Conservation (phyloP, 2,888 invertebrate genomes). For the Rutpela maculata region DNA sequence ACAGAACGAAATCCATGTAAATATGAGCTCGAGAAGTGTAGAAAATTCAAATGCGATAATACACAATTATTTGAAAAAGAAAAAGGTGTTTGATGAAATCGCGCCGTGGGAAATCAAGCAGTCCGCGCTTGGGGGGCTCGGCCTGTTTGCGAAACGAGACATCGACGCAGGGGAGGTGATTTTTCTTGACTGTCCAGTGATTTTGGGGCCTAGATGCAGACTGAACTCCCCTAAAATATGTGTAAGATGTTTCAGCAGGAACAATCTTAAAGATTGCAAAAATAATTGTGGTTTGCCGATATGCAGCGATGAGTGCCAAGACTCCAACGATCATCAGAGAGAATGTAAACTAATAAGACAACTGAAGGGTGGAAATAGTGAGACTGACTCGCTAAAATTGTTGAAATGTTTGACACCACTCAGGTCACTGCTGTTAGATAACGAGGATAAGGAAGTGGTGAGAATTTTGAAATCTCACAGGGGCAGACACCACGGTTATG, state of each 20-base stretch:
- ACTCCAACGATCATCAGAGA: conserved; percentile 76
- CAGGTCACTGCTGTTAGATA: conserved; percentile 71
- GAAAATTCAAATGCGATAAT: conserved; percentile 52
- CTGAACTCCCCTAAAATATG: conserved; percentile 76
- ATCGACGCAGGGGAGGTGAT: conserved; percentile 82
- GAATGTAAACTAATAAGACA: conserved; percentile 81
- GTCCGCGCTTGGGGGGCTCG: conserved; percentile 82
- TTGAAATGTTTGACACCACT: conserved; percentile 73
- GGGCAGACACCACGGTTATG: conserved; percentile 76
- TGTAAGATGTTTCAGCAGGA: conserved; percentile 78
- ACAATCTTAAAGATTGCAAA: conserved; percentile 74
- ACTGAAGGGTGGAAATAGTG: conserved; percentile 73
- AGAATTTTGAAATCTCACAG: conserved; percentile 75
- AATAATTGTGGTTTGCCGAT: conserved; percentile 82
- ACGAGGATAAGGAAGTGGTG: conserved; percentile 76
- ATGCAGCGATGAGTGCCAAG: conserved; percentile 81
- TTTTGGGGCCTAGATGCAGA: conserved; percentile 82
- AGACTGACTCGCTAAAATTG: conserved; percentile 58
- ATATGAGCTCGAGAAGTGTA: conserved; percentile 43
- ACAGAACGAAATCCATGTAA: not conserved
- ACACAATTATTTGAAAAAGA: conserved; percentile 54
- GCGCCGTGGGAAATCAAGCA: conserved; percentile 78
- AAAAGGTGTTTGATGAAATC: conserved; percentile 57
- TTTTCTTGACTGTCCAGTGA: conserved; percentile 82
- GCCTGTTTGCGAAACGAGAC: conserved; percentile 82